Conservation (phyloP, 2,888 invertebrate species). For the Gnatocerus cornutus region DNA sequence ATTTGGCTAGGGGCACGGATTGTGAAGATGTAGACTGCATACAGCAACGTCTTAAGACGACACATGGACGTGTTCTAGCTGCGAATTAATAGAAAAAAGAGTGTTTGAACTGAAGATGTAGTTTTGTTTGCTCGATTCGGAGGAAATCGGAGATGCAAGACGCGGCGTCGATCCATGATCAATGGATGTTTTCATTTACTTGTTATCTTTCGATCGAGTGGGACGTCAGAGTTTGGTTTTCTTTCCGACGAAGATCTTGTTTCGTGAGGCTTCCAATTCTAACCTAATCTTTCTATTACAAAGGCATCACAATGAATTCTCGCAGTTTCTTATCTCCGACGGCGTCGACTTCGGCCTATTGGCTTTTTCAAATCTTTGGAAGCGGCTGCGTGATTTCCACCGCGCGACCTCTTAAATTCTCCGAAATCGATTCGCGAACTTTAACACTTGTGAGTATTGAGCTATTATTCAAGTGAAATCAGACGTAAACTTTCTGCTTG, state of each 20-base stretch:
- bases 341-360: conserved; percentile 42
- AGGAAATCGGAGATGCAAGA: background rate
- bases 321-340: conserved; percentile 57
- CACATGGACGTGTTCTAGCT: background rate
- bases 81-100: conserved; percentile 23
- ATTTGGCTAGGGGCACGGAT: conserved; percentile 65
- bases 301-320: conserved; percentile 63
- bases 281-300: conserved; percentile 64
- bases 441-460: conserved; percentile 66
- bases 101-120: conserved; percentile 1
- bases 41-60: conserved; percentile 51
- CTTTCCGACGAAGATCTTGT: conserved; percentile 49
- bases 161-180: conserved; percentile 22
- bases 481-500: conserved; percentile 68
- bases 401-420: conserved; percentile 58
- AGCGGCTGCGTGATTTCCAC: conserved; percentile 53
- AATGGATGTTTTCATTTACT: conserved; percentile 48
- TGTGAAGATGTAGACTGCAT: conserved; percentile 62
- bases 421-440: conserved; percentile 61
- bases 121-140: conserved; percentile 12
- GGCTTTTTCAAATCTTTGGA: conserved; percentile 36
- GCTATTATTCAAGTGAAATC: conserved; percentile 69
- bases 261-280: conserved; percentile 60
- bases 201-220: conserved; percentile 50
- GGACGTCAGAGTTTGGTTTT: conserved; percentile 33